phyloP scores from a whole-genome alignment of 2,888 invertebrate genomes.

The Didymodactylos carnosus region DNA sequence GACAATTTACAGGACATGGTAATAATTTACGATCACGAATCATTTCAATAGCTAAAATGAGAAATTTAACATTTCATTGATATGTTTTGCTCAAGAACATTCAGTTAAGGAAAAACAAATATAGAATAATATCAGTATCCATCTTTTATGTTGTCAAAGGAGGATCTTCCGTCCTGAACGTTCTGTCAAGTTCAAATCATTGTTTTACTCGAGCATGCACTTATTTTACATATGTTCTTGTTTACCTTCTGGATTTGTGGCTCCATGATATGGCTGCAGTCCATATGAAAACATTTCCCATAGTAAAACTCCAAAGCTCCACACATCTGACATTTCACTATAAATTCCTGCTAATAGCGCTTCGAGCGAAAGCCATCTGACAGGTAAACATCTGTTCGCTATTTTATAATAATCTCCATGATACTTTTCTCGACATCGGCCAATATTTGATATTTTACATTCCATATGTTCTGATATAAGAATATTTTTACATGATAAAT shows the following conservation, averaged over 20 bases:
- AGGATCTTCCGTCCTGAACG: too few relatives aligned
- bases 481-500: constrained; percentile 83
- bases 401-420: constrained; percentile 25
- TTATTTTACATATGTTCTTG: too few relatives aligned
- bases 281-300: constrained; percentile 12
- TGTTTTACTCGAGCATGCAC: too few relatives aligned
- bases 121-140: too few relatives aligned
- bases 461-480: constrained; percentile 77
- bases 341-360: background rate
- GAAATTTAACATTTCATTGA: too few relatives aligned
- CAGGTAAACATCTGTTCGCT: constrained; percentile 2
- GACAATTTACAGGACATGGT: constrained; percentile 75
- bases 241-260: constrained; percentile 6
- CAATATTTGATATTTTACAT: constrained; percentile 68
- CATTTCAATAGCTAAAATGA: constrained; percentile 89
- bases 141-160: too few relatives aligned
- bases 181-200: too few relatives aligned
- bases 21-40: constrained; percentile 76
- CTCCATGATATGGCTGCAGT: constrained; percentile 4
- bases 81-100: too few relatives aligned
- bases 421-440: constrained; percentile 56
- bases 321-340: constrained; percentile 4
- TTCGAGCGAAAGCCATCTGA: constrained; percentile 11
- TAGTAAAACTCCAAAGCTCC: constrained; percentile 12
- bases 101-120: too few relatives aligned